A percentile compares a stretch with the other conserved stretches of the same genome.
These are phyloP conservation scores for Leptoteleia sp. DNA, from an alignment of 1,140 invertebrate genomes.

Conservation along the genomic window DNA sequence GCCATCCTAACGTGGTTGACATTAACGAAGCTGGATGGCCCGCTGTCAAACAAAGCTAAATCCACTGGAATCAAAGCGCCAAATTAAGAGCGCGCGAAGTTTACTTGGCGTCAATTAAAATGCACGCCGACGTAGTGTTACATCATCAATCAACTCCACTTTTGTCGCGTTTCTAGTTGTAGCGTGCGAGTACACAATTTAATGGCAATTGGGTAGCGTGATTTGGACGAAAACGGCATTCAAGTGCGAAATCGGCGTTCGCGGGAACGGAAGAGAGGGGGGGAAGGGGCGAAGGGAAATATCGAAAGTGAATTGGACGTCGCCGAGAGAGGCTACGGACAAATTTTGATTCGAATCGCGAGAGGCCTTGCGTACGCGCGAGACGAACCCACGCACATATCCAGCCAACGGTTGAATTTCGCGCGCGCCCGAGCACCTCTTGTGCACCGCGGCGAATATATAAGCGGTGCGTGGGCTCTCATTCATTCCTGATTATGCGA, in stretches of 20 bases:
- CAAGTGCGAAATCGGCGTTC: conserved; percentile 27
- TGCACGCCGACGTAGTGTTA: not conserved
- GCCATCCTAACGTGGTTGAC: no score
- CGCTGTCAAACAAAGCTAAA: no score
- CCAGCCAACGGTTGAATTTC: conserved; percentile 43
- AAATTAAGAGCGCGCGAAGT: no score
- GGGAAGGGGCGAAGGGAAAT: no score
- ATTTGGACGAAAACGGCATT: conserved; percentile 30
- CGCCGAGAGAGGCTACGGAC: conserved; percentile 30
- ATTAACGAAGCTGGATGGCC: no score
- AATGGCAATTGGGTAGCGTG: conserved; percentile 13
- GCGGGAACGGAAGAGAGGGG: no score
- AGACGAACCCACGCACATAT: conserved; percentile 21
- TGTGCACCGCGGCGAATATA: conserved; percentile 32
- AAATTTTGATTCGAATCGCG: conserved; percentile 39
- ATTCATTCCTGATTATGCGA: conserved; percentile 54
- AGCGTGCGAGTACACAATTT: conserved; percentile 2
- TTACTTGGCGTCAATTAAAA: no score
- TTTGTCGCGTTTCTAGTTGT: conserved; percentile 8
- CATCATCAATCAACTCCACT: conserved; percentile 2
- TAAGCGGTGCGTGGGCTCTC: conserved; percentile 46
- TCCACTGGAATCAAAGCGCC: no score
- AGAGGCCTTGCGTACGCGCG: conserved; percentile 11
- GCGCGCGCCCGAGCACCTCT: no score
- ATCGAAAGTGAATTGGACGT: conserved; percentile 27